These are phyloP conservation scores for Andrena camellia DNA, from an alignment of 2,888 invertebrate species.

Conservation along the genomic window DNA sequence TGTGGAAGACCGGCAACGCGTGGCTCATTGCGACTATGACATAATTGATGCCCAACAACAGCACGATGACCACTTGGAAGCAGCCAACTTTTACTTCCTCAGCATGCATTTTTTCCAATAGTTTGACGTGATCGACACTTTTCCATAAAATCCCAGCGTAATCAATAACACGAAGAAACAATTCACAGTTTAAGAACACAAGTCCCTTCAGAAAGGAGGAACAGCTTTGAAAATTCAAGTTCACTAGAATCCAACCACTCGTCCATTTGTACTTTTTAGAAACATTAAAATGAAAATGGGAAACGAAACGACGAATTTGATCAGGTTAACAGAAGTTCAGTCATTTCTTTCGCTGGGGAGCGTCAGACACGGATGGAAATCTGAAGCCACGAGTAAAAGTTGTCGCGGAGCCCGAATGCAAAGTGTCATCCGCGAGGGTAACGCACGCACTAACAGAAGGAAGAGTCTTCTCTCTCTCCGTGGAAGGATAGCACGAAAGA, in stretches of 20 bases:
- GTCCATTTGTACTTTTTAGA: constrained; percentile 6
- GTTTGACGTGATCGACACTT: constrained; percentile 26
- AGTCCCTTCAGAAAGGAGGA: neutral
- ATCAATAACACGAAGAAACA: neutral
- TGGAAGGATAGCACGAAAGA: constrained; percentile 61
- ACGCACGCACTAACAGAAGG: constrained; percentile 74
- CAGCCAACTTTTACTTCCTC: constrained; percentile 80
- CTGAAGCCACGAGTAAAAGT: constrained; percentile 10
- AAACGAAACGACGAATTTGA: neutral
- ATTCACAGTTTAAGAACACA: neutral
- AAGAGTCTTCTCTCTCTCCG: constrained; percentile 57
- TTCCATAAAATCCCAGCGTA: neutral
- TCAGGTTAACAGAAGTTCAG: neutral
- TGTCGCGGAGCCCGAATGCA: constrained; percentile 50
- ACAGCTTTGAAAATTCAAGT: neutral
- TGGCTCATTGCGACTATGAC: constrained; percentile 84
- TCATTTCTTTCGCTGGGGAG: neutral
- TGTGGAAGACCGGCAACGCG: constrained; percentile 82
- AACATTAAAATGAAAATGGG: too few species aligned
- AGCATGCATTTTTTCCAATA: constrained; percentile 70
- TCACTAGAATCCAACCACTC: constrained; percentile 12
- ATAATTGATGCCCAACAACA: constrained; percentile 82
- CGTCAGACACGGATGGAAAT: too few species aligned
- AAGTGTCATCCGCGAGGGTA: constrained; percentile 76
- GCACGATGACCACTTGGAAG: constrained; percentile 81